Evolutionary conservation across 2,113 vertebrate species (phyloP), one percentile per base, ranked within the genome.

Genomic region (Oreochromis aureus): DNA sequence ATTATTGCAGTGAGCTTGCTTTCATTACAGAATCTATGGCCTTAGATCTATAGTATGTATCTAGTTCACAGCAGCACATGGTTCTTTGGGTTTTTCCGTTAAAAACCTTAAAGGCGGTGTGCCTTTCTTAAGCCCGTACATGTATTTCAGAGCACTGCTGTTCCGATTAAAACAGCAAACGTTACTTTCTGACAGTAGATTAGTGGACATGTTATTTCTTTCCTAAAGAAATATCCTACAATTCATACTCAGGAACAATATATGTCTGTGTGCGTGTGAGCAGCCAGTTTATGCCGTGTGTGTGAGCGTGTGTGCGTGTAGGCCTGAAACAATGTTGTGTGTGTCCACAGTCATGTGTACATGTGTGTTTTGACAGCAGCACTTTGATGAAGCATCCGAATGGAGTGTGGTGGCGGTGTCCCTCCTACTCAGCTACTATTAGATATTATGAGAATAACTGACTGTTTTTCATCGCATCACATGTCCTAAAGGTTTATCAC

Each of bases 241-340:
- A 89, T 94, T 92, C 94, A 94, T 95, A 86, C 94, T 96, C 94
- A 96, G 95, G 95, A 95, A 95, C 87, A 87, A 73, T 87, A 73
- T 86, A 89, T 79, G 46, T 86, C 9, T 85, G 51, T 85, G 19
- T 85, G 7, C 61, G 16, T 83, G 78, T 86, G 11, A 69, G 27
- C 53, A 76, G 19, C 59, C 82, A 58, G 51, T 81, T 24, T 66
- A 53, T 87, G 46, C 69, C 34, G 63, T 86, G 84, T 59, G 48
- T 79, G 53, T 39, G 39, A 51, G 16, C 46, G 19, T 88, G 90
- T 54, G 80, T 46, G 36, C 84, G 13, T 66, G 16, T 86, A 46
- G 54, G 80, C 22, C 39, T 84, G 66, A 83, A 78, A 66, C 32
- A 56, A 58, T 85, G 19, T 69, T 36, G 69, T 83, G 66, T 81